Evolutionary conservation across 2,113 vertebrate species (phyloP).

Genomic region (Excalfactoria chinensis): DNA sequence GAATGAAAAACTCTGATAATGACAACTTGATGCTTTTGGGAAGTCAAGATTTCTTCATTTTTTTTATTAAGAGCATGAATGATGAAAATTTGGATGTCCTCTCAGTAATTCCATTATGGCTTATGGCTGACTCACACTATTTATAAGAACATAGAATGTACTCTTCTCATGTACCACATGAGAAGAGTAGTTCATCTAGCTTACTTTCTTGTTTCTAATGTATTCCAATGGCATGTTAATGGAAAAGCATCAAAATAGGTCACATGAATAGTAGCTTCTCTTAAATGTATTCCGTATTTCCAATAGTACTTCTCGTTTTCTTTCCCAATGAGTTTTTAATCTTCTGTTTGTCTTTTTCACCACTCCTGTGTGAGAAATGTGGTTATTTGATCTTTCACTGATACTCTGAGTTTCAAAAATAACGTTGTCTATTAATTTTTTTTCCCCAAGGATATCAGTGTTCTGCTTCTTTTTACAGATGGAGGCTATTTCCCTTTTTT

Average conservation of each 20-base stretch:
- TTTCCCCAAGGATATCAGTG: neutral
- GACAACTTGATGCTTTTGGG: constrained; percentile 1
- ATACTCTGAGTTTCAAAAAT: neutral
- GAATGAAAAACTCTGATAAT: constrained; percentile 41
- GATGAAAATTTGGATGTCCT: neutral
- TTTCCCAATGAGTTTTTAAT: neutral
- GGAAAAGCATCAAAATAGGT: constrained; percentile 2
- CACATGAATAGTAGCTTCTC: neutral
- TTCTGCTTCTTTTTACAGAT: neutral
- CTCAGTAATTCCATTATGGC: neutral
- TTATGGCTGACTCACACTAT: constrained; percentile 24
- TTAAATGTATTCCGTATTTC: neutral
- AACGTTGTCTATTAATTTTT: neutral
- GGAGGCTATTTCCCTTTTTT: neutral
- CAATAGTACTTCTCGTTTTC: neutral
- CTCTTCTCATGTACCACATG: accelerated
- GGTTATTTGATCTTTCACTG: neutral
- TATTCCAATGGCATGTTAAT: neutral
- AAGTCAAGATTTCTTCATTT: constrained; percentile 18
- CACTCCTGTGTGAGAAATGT: neutral
- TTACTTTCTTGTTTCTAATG: neutral
- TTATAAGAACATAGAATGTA: neutral
- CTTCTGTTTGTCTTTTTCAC: neutral
- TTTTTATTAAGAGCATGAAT: neutral
- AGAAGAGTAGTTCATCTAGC: neutral